Evolutionary conservation across 2,888 invertebrate genomes (phyloP), one percentile per base, ranked within the genome.

Genomic region (Acleris literana): DNA sequence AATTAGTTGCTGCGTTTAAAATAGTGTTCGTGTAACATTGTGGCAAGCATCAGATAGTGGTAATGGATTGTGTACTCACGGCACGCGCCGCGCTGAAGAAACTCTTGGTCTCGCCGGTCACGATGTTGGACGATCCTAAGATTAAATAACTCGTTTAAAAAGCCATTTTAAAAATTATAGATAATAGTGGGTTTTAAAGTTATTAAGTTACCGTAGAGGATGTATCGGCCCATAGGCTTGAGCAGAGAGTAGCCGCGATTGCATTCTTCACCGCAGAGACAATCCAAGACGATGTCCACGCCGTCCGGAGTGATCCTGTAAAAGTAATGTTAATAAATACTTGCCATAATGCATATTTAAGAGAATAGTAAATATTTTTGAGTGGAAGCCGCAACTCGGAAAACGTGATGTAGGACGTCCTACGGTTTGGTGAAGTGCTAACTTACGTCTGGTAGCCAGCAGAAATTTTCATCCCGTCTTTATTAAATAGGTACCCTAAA

Each of bases 51-150:
- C 76, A 76, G 77, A 79, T 77, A 76, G 49, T n/a, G 75, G 76
- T 72, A 76, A 72, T 75, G 71, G 70, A 80, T 82, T 77, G 71
- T 72, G 73, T 78, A 94, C 95, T 95, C 94, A 97, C 97, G 72
- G 97, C 96, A 94, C 97, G 96, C 74, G 97, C 97, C 76, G 97
- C 96, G 82, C 97, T 97, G 93, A 97, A 97, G 93, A 97, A 95
- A 88, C 97, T 97, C 92, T 97, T 97, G 16, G 97, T 97, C 92
- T 97, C 97, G 71, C 97, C 97, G 76, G 97, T 97, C 78, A 97
- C 97, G 81, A 97, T 96, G 90, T 97, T 97, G 69, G 97, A 96
- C 72, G 97, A 96, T 76, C 97, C 95, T 95, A 88, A 68, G 86
- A 84, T 91, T 89, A 78, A 67, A 69, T 68, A 56, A 20, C 20